Evolutionary conservation across 2,797 vertebrate genomes (phyloP), one percentile per base, ranked within the genome.

Genomic region (Eospalax fontanierii): DNA sequence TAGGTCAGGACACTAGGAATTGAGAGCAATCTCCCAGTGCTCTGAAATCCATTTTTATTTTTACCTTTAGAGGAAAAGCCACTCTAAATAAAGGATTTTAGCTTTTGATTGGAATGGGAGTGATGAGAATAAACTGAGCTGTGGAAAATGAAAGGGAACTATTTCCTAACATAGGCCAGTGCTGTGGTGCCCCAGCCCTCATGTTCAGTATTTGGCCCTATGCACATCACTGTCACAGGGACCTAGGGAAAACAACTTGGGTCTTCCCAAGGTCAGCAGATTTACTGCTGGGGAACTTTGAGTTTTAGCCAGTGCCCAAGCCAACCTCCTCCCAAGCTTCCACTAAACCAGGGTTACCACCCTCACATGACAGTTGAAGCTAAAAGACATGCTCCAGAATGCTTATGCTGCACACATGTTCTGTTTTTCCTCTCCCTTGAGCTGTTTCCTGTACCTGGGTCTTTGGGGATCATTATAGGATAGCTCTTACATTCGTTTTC

Each of bases 21-120:
- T 87, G 96, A 93, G 95, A 97, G 96, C 96, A 93, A 98, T 97
- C 95, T 97, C 94, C 43, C 59, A 71, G 84, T 6, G 28, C 75
- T 76, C 88, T 93, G 65, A 97, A 98, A 98, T 96, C 94, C 93
- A 93, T 97, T 97, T 91, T 98, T 70, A 97, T 57, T 43, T 73
- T 86, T 40, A 59, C n/a, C 70, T 0, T 91, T 91, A 94, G 74
- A 97, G 74, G 89, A 93, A 97, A 93, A 91, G 46, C 81, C 88
- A 89, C 89, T 97, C 33, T 97, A 97, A 96, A 90, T 96, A 93
- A 92, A 96, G 82, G 80, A 96, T 94, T 95, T 95, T 73, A 94
- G 70, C 30, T 18, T 96, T 75, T 84, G 94, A 59, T 22, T 94
- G 96, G 87, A 84, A 35, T 40, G 54, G 71, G 35, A 73, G 95